Base-by-base conservation (phyloP, 92 coral and sea anemone species). In the Porites rus region DNA sequence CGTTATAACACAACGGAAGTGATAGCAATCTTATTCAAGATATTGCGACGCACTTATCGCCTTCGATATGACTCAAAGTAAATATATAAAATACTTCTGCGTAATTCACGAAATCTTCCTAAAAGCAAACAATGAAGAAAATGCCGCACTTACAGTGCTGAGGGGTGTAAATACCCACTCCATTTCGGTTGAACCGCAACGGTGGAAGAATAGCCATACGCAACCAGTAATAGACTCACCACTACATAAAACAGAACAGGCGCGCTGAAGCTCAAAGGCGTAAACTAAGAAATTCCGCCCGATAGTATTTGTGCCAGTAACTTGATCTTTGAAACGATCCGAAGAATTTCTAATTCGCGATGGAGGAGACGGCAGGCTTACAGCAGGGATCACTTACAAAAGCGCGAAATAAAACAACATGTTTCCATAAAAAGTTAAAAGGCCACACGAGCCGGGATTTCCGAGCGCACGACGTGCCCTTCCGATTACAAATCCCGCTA, bases 301-400 rank as follows among this genome's bases (percentile, higher is more conserved):
- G 64, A 17, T 10, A 56, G 16, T 74, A 18, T 43, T 16, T 52
- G 54, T 7, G 64, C 24, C 77, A 12, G 86, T 69, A 70, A 81
- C 86, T 64, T 60, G 76, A 81, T 81, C 86, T 81, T 81, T 2
- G 38, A 70, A 81, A 81, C 61, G 69, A 81, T 81, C 59, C 76
- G 60, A 69, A 70, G 86, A 81, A 81, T 81, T 70, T 71, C 13
- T 70, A 69, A 81, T 71, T 25, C 76, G 85, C 76, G 16, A 69
- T 81, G 78, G 59, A 59, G 77, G 46, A 38, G 46, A 38, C 46
- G 46, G 17, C 51, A 56, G 21, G 8, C 25, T 65, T 22, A 11
- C 58, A 70, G 77, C 69, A 50, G 61, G 24, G 38, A 77, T 10
- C 54, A 59, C 46, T 60, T 61, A 56, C n/a, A 25, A 38, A 19